Conservation (phyloP, 64 coral and sea anemone genomes). For the Montipora cactus region DNA sequence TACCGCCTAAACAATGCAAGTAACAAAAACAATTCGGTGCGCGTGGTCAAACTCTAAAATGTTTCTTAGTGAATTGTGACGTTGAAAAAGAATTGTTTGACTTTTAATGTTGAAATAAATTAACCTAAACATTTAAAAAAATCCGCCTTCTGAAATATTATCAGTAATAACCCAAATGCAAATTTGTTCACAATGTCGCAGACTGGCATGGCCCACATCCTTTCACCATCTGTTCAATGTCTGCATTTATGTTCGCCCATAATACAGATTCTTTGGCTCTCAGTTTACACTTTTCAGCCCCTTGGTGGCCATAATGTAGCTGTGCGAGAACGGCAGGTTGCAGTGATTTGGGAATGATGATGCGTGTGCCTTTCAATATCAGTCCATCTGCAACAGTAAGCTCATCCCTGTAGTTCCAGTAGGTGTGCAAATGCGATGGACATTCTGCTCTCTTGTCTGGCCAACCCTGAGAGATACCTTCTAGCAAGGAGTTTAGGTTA, state of each 20-base stretch:
- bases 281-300: constrained; percentile 27
- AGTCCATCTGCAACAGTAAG: constrained; percentile 1
- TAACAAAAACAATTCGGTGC: constrained; percentile 1
- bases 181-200: background rate
- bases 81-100: constrained; percentile 13
- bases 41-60: constrained; percentile 3
- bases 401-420: constrained; percentile 18
- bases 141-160: background rate
- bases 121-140: background rate
- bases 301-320: background rate
- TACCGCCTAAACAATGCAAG: constrained; percentile 6
- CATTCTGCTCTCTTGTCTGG: constrained; percentile 28
- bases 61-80: background rate
- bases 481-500: background rate
- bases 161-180: background rate
- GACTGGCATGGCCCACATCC: constrained; percentile 31
- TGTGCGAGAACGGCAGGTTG: background rate
- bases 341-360: background rate
- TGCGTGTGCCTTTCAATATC: constrained; percentile 4
- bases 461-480: constrained; percentile 43
- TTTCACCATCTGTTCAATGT: constrained; percentile 33
- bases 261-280: constrained; percentile 53
- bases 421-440: background rate
- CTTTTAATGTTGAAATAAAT: background rate
- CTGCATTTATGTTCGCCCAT: constrained; percentile 30